Evolutionary conservation across 2,888 invertebrate genomes (phyloP), one percentile per base, ranked within the genome.

Genomic region (Drosophila stalkeri): DNA sequence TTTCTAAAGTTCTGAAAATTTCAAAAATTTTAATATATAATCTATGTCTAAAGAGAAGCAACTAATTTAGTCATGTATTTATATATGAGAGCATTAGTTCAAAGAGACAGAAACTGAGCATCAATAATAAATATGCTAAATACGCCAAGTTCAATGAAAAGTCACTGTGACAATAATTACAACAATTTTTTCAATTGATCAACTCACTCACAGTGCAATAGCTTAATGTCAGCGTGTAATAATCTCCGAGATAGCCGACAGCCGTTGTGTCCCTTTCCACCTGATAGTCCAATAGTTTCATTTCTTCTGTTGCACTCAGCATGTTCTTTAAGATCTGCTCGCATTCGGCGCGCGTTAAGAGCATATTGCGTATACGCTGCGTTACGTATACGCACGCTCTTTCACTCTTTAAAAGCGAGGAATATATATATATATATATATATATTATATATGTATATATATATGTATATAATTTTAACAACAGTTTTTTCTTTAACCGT

Each of bases 201-300:
- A 52, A 82, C 88, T 86, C 65, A 85, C 85, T 88, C 69, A 88
- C 86, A 67, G 43, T 31, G 59, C 56, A 47, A 12, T 80, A 80
- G 12, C 59, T 49, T 62, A 91, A 61, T 4, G 64, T 72, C 49
- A 92, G 72, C 47, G 73, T 52, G 70, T 87, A 92, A 80, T 92
- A 92, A 59, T 92, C 91, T 18, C 92, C 92, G 44, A 92, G 79
- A 80, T 85, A 92, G 2, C 92, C 92, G 49, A 87, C 71, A 2
- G 79, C 83, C 33, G 54, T 61, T 0, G 7, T 62, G 54, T 88
- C 83, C 35, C 60, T 65, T 8, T 73, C 80, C 11, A 81, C 27
- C 14, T 37, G 35, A 61, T 65, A 87, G 27, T 85, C 67, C 47
- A 77, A n/a, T 0, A 89, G 63, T 16, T 78, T 44, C 6, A 64